Evolutionary conservation across 2,797 vertebrate species (phyloP).

Genomic region (Danio jaintianensis): DNA sequence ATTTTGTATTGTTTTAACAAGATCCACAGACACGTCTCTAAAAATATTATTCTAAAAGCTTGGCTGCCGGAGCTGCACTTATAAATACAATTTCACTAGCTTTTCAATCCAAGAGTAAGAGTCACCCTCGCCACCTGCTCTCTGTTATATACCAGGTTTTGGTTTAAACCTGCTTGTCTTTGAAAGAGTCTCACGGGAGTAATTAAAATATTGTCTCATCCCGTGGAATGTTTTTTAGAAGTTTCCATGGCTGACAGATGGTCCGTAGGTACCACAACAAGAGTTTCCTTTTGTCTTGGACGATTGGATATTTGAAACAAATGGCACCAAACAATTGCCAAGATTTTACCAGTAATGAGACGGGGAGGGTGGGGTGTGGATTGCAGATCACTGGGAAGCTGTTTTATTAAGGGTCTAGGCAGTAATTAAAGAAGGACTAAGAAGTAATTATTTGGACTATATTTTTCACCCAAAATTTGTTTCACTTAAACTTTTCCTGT

Average conservation of each 20-base stretch:
- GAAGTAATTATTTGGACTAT: too few relatives aligned
- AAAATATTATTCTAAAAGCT: slow-evolving; percentile 23
- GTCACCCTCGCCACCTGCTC: slow-evolving; percentile 51
- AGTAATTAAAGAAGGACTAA: neutral
- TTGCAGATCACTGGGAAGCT: neutral
- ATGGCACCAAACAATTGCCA: slow-evolving; percentile 53
- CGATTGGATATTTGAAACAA: slow-evolving; percentile 55
- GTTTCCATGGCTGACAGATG: slow-evolving; percentile 59
- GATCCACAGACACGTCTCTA: slow-evolving; percentile 22
- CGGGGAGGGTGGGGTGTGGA: neutral
- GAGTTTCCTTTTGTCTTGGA: slow-evolving; percentile 60
- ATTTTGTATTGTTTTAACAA: slow-evolving; percentile 38
- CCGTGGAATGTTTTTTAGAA: slow-evolving; percentile 45
- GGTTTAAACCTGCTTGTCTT: slow-evolving; percentile 52
- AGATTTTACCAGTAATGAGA: slow-evolving; percentile 39
- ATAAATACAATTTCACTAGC: slow-evolving; percentile 38
- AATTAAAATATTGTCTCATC: slow-evolving; percentile 64
- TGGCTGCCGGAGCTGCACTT: slow-evolving; percentile 17
- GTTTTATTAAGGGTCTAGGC: neutral
- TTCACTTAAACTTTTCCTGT: neutral
- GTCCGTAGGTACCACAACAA: slow-evolving; percentile 54
- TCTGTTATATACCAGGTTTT: slow-evolving; percentile 36
- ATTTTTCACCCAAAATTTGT: neutral
- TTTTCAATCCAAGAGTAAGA: slow-evolving; percentile 42
- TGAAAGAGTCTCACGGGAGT: slow-evolving; percentile 59